A percentile compares a stretch with the other conserved stretches of the same genome.
Evolutionary conservation across 2,888 invertebrate species (phyloP).

Genomic region (Yponomeuta evonymella): DNA sequence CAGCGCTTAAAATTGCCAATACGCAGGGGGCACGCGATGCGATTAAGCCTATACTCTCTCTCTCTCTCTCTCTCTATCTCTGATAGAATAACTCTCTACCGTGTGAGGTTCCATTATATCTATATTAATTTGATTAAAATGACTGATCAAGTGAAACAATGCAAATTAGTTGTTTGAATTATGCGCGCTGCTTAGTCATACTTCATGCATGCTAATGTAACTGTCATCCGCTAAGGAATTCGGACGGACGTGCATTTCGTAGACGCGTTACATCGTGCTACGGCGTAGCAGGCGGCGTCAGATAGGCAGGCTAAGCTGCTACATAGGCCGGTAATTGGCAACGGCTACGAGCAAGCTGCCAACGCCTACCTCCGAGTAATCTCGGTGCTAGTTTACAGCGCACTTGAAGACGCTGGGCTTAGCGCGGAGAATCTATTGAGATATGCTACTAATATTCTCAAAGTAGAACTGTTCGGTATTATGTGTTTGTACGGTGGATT

Average conservation of each 20-base stretch:
- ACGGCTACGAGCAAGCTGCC: constrained; percentile 62
- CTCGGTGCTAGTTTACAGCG: constrained; percentile 2
- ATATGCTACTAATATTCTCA: not conserved
- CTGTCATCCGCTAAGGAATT: not conserved
- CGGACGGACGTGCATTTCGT: not conserved
- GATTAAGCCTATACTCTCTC: no score
- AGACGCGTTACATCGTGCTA: not conserved
- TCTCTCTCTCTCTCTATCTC: no score
- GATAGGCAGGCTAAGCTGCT: constrained; percentile 48
- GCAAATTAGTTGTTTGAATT: no score
- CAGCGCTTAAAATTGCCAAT: no score
- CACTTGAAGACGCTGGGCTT: not conserved
- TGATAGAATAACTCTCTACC: no score
- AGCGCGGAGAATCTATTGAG: not conserved
- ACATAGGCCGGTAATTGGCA: constrained; percentile 63
- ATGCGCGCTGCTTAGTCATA: no score
- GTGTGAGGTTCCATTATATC: no score
- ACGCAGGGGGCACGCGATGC: no score
- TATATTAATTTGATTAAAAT: no score
- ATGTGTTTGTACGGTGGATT: not conserved
- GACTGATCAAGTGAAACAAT: no score
- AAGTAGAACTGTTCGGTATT: not conserved
- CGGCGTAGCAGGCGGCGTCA: constrained; percentile 27
- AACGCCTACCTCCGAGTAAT: constrained; percentile 23
- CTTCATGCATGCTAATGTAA: not conserved